These are phyloP conservation scores for Neotoma lepida DNA, from an alignment of 2,113 vertebrate species.

Conservation along the genomic window DNA sequence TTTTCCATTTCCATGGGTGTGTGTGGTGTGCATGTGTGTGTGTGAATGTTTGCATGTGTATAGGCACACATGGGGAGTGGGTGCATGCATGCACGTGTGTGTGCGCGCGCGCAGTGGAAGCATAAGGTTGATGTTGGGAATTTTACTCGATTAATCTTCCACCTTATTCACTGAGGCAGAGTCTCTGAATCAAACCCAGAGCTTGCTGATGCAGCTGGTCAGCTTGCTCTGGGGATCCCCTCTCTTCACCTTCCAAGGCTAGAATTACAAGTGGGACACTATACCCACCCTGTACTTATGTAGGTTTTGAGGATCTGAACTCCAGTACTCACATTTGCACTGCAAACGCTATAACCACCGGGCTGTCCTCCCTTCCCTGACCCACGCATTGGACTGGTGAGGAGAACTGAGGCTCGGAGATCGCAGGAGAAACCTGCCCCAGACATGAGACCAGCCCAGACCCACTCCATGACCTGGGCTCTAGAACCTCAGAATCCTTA, in stretches of 20 bases:
- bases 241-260: neutral
- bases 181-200: neutral
- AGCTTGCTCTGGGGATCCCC: neutral
- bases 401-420: neutral
- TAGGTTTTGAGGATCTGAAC: neutral
- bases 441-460: neutral
- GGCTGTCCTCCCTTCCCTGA: neutral
- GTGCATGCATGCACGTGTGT: neutral
- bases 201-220: neutral
- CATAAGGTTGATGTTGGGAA: neutral
- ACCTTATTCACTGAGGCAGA: neutral
- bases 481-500: accelerated
- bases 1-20: neutral
- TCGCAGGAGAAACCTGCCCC: accelerated
- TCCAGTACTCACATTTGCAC: neutral
- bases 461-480: accelerated
- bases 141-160: neutral
- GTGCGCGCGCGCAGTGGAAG: neutral
- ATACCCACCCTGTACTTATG: neutral
- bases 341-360: neutral
- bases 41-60: no score
- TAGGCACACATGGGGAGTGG: no score
- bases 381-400: neutral
- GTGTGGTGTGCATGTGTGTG: neutral
- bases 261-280: no score